These are phyloP conservation scores for Drosophila watanabei DNA, from an alignment of 1,140 invertebrate species.

Conservation along the genomic window DNA sequence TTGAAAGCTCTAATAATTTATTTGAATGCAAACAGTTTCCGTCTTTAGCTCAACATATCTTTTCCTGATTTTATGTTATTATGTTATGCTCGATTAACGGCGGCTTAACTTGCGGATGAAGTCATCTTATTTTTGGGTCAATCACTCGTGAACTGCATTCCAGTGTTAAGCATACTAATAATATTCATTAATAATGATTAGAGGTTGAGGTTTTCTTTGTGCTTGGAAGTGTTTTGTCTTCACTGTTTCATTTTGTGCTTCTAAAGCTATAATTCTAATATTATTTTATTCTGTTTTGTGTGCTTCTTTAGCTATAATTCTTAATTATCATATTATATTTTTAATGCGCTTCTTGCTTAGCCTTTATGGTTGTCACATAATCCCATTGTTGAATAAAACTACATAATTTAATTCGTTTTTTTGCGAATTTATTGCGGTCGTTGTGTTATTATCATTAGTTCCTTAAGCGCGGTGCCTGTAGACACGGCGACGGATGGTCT, in stretches of 20 bases:
- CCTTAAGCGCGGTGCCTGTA: constrained; percentile 68
- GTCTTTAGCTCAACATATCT: neutral
- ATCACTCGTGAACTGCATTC: constrained; percentile 9
- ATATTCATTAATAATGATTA: constrained; percentile 22
- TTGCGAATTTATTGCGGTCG: constrained; percentile 37
- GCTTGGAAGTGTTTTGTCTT: neutral
- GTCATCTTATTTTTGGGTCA: constrained; percentile 16
- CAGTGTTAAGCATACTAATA: constrained; percentile 1
- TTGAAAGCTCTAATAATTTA: neutral
- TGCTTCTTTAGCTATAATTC: neutral
- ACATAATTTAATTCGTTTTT: constrained; percentile 23
- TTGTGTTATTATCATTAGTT: neutral
- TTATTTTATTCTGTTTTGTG: neutral
- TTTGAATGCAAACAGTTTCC: constrained; percentile 4
- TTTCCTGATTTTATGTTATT: neutral
- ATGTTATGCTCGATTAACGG: neutral
- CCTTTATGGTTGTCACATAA: constrained; percentile 6
- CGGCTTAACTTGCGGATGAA: constrained; percentile 5
- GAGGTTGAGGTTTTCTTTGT: neutral
- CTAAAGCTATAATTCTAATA: constrained; percentile 8
- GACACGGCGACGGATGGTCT: constrained; percentile 71
- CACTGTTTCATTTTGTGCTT: constrained; percentile 5
- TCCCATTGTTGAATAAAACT: constrained; percentile 23
- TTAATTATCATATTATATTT: constrained; percentile 24
- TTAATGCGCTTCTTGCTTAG: neutral